These are phyloP conservation scores for Agrotis exclamationis DNA, from an alignment of 2,888 invertebrate species.

Conservation along the genomic window DNA sequence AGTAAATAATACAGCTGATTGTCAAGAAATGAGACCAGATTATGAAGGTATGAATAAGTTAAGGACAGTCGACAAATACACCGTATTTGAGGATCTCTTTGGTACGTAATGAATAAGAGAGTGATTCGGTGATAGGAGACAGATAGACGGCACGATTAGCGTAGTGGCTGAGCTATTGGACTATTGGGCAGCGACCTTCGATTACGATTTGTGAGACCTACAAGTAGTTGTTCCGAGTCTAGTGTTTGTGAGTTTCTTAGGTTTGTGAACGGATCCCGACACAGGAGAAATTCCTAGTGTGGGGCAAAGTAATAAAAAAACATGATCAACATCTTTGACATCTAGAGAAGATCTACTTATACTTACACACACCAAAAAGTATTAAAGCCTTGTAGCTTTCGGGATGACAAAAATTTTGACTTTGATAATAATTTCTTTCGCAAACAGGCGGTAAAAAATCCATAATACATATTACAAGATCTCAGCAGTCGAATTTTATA, in stretches of 20 bases:
- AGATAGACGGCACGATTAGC: too few species aligned
- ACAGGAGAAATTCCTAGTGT: too few species aligned
- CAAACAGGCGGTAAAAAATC: neutral
- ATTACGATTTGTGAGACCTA: too few species aligned
- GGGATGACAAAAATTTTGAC: neutral
- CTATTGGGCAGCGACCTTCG: too few species aligned
- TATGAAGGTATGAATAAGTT: neutral
- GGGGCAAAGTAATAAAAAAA: too few species aligned
- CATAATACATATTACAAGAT: slow-evolving; percentile 4
- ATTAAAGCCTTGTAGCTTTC: neutral
- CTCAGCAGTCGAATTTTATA: slow-evolving; percentile 6
- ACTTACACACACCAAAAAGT: neutral
- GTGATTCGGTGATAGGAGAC: neutral
- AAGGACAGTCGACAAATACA: neutral
- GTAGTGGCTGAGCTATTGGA: too few species aligned
- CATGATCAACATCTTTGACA: too few species aligned
- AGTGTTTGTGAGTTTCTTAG: too few species aligned
- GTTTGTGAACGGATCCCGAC: too few species aligned
- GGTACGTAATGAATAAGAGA: neutral
- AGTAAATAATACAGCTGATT: slow-evolving; percentile 2
- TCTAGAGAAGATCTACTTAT: too few species aligned
- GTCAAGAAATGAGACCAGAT: neutral
- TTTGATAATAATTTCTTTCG: neutral
- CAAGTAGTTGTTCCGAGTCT: too few species aligned
- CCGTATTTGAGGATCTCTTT: neutral